Base-by-base conservation (phyloP, 2,797 vertebrate species). In the Hozukius guyotensis region DNA sequence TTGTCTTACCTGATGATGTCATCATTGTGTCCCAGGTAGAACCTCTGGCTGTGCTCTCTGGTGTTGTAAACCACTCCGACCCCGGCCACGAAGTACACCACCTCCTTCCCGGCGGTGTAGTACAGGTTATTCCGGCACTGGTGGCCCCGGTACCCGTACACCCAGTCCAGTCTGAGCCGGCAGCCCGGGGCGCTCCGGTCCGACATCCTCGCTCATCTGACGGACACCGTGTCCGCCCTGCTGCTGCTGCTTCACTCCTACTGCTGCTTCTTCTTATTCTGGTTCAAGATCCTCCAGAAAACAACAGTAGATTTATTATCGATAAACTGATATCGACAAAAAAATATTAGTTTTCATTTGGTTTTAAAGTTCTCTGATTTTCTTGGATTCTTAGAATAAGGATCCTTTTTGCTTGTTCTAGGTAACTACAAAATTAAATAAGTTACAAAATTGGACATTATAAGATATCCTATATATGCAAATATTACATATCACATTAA, bases 121-220 rank as follows among this genome's bases (percentile, higher is more conserved):
- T 96, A 97, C 90, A 98, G 96, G 94, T 98, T 98, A 94, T 98
- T 98, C 91, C 97, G 96, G 95, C 97, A 98, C 94, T 98, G 97
- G 92, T 98, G 97, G 73, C 97, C 97, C 93, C 97, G 93, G 96
- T 98, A 98, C 61, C 97, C 97, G 92, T 98, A 98, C 56, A 97
- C 96, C 97, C 97, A 98, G 94, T 98, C 97, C 93, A 98, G 96
- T 75, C 96, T 96, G 82, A 98, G 97, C 94, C 96, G 97, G 96
- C 97, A 96, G 81, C 95, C 85, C 72, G 97, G 97, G 93, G 97
- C 97, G 75, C 96, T 97, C 93, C 97, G 97, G 94, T 98, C 97
- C 94, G 97, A 97, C 97, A 98, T 98, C 93, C 2, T 85, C 72
- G 94, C 83, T 90, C 92, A 89, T 92, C 77, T 80, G 94, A 80